Percentiles rank a stretch among this genome's conserved stretches.
Conservation (phyloP, 2,888 invertebrate genomes). For the Cantharis flavilabris region DNA sequence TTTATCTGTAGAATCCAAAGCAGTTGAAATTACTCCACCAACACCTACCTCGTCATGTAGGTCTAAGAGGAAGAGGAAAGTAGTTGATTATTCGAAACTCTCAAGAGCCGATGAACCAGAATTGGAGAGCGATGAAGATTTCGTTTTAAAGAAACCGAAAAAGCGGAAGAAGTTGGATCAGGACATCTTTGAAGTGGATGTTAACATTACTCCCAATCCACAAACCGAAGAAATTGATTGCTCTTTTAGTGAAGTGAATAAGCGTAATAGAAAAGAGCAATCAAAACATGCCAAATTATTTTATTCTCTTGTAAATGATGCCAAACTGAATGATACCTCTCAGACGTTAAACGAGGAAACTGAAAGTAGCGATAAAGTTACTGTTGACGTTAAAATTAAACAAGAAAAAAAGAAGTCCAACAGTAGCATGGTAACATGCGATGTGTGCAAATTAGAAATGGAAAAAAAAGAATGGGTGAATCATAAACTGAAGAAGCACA, state of each 20-base stretch:
- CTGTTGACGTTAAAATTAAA: neutral
- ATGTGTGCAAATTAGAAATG: constrained; percentile 56
- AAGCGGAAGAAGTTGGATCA: neutral
- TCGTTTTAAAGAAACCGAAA: neutral
- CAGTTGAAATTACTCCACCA: neutral
- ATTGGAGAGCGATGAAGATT: neutral
- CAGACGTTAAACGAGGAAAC: neutral
- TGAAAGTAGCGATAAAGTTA: neutral
- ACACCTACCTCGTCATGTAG: neutral
- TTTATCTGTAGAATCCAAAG: neutral
- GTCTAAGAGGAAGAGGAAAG: constrained; percentile 18
- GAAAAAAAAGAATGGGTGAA: constrained; percentile 53
- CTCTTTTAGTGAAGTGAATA: neutral
- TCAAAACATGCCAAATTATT: neutral
- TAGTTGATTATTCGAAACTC: constrained; percentile 13
- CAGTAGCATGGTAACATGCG: constrained; percentile 50
- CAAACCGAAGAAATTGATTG: neutral
- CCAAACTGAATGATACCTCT: neutral
- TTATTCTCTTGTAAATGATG: neutral
- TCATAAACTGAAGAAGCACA: constrained; percentile 61
- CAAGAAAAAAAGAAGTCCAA: neutral
- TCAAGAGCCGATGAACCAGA: constrained; percentile 1
- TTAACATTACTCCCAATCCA: neutral
- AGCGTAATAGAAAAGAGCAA: neutral
- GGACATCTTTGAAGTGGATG: neutral